These are phyloP conservation scores for Uria lomvia DNA, from an alignment of 2,113 vertebrate genomes.

Conservation along the genomic window DNA sequence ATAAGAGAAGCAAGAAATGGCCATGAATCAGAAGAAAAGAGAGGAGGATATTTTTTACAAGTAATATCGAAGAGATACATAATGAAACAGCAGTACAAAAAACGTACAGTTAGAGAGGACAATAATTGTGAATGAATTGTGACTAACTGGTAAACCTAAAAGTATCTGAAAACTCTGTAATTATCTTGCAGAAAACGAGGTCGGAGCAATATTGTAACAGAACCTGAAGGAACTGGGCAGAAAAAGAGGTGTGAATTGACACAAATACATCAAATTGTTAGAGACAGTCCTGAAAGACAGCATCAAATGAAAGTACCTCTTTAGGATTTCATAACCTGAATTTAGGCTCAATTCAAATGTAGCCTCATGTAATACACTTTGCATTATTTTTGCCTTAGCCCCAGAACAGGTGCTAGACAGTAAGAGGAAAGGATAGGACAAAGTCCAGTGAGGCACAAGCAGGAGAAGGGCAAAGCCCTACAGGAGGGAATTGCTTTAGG, in stretches of 20 bases:
- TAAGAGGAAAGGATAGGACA: neutral
- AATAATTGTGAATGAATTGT: neutral
- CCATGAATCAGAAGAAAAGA: neutral
- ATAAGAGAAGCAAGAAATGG: neutral
- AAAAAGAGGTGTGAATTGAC: neutral
- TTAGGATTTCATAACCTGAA: neutral
- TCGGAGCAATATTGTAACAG: neutral
- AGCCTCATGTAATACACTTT: neutral
- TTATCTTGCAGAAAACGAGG: neutral
- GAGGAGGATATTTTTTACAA: neutral
- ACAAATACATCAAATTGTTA: neutral
- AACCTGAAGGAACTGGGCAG: neutral
- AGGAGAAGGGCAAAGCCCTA: neutral
- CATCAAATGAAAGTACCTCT: neutral
- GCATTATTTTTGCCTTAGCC: neutral
- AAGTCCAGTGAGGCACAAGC: neutral
- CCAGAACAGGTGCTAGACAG: neutral
- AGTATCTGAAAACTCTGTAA: neutral
- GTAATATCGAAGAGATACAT: neutral
- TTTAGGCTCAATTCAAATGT: neutral
- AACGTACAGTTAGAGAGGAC: neutral
- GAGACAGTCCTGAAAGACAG: neutral
- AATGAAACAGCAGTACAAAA: rapidly evolving
- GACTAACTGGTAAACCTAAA: neutral
- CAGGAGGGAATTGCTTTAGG: neutral